phyloP scores from a whole-genome alignment of 2,888 invertebrate species.

The Tridacna gigas region DNA sequence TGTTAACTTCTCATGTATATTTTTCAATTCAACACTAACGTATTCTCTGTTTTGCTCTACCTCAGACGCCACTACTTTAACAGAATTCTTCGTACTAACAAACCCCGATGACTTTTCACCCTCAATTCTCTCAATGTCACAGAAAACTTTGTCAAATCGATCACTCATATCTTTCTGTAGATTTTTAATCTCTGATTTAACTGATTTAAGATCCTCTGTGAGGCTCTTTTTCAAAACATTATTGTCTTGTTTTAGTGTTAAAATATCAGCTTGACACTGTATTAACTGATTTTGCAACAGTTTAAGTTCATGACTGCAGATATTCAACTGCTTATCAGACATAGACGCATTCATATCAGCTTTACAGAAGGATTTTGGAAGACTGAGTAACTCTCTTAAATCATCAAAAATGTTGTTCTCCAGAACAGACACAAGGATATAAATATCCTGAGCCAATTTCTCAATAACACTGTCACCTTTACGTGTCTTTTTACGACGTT shows the following conservation, averaged over 20 bases:
- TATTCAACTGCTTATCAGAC: not conserved
- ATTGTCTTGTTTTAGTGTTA: not conserved
- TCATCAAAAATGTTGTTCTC: not conserved
- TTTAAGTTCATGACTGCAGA: not conserved
- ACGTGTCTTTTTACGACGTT: not conserved
- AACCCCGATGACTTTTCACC: not conserved
- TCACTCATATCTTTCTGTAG: not conserved
- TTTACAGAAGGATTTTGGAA: not conserved
- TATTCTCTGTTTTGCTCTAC: not conserved
- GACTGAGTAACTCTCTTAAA: not conserved
- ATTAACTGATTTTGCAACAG: not conserved
- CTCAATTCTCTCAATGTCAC: not conserved
- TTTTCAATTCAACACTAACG: not conserved
- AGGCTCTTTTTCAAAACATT: not conserved
- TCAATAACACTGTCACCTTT: not conserved
- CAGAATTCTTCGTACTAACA: not conserved
- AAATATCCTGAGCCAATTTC: slow-evolving; percentile 1
- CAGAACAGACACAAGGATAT: not conserved
- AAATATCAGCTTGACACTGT: slow-evolving; percentile 2
- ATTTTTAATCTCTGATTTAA: not conserved
- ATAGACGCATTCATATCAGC: not conserved
- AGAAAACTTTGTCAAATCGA: not conserved
- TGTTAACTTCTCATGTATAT: not conserved
- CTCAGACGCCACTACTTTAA: not conserved
- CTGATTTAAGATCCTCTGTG: not conserved